Evolutionary conservation across 2,113 vertebrate genomes (phyloP).

Genomic region (Alethe castanea): DNA sequence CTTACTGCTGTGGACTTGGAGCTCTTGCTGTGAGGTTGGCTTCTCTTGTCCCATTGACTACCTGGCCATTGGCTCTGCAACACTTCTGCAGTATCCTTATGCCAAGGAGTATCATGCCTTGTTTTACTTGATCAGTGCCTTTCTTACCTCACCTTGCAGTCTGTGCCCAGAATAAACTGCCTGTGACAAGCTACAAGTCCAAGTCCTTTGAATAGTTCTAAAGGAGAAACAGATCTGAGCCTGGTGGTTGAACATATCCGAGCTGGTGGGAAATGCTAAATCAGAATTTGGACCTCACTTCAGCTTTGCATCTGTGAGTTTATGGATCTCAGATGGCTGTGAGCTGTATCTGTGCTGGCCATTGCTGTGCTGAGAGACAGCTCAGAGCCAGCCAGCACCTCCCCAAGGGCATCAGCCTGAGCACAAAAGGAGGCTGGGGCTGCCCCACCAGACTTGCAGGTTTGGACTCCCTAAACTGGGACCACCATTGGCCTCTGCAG

Average conservation of each 20-base stretch:
- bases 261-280: not conserved
- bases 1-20: not conserved
- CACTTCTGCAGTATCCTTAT: not conserved
- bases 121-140: not conserved
- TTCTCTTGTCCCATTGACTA: not conserved
- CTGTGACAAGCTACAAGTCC: slow-evolving; percentile 11
- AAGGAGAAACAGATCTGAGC: not conserved
- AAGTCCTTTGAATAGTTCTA: slow-evolving; percentile 2
- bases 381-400: not conserved
- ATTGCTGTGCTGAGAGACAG: not conserved
- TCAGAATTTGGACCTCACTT: not conserved
- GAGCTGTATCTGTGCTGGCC: not conserved
- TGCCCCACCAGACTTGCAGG: not conserved
- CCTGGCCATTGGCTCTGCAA: not conserved
- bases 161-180: slow-evolving; percentile 12
- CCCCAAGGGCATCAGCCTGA: not conserved
- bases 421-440: not conserved
- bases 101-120: not conserved
- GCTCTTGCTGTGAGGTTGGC: not conserved
- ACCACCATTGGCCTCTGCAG: not conserved
- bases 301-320: not conserved
- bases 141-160: slow-evolving; percentile 38
- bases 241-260: not conserved
- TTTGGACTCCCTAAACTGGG: not conserved
- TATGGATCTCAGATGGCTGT: not conserved